Base-by-base conservation (phyloP, 2,888 invertebrate genomes). In the Tanytarsus gracilentus region DNA sequence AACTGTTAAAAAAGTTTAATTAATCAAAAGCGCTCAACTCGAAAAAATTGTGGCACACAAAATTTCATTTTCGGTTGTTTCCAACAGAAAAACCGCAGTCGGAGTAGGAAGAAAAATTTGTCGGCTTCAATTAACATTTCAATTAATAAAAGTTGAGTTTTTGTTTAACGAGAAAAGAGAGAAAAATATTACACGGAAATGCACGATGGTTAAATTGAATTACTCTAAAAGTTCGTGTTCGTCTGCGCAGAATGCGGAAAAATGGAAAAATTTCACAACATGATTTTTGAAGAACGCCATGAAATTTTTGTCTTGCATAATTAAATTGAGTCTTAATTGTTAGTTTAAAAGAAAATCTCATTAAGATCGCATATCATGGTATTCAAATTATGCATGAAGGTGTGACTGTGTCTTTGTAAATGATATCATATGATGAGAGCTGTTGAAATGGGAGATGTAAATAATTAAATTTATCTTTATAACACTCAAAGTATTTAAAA, bases 121-220 rank as follows among this genome's bases (percentile, higher is more conserved):
- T 58, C 58, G 21, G 58, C 25, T 58, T 48, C 58, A 58, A 58
- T 58, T 58, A 58, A 30, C 48, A 18, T 44, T 29, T 44, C 58
- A 58, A 58, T 58, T 58, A 58, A 58, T 58, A 58, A 48, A 33
- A 5, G 11, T 16, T 21, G 11, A 44, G 44, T 18, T 23, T 8
- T 18, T 18, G 5, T 11, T 11, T 3, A 23, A 18, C 44, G n/a
- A 21, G 21, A 44, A 44, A 11, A 3, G 40, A 44, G 18, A 44
- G 14, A 16, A 11, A 40, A 16, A 16, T 40, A 8, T 16, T 9
- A 25, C 26, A 5, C 49, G 25, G 26, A 49, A 48, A 48, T 48
- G 48, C n/a, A 30, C 2, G 30, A n/a, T 30, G n/a, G 30, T 30
- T 30, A n/a, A n/a, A n/a, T n/a, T 30, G 30, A n/a, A 30, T 30